phyloP scores from a whole-genome alignment of 1,140 invertebrate species.

The Eriocheir sinensis region DNA sequence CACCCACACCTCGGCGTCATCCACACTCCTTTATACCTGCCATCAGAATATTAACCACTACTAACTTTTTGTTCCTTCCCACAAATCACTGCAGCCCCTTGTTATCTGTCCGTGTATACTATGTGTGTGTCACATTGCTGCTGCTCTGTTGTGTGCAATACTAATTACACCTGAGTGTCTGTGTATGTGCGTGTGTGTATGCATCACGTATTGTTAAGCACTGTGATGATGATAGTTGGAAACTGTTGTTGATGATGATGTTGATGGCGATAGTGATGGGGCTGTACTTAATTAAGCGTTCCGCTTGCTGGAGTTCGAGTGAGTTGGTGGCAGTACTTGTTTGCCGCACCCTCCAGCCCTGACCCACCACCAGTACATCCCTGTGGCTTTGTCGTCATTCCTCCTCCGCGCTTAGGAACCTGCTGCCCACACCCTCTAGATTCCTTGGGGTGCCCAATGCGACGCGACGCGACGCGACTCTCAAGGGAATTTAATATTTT shows the following conservation, averaged over 20 bases:
- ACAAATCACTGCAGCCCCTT: neutral
- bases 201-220: neutral
- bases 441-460: too few species aligned
- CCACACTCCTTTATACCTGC: neutral
- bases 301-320: neutral
- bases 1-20: neutral
- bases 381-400: neutral
- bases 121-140: neutral
- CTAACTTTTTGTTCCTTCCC: neutral
- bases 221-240: neutral
- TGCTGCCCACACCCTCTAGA: neutral
- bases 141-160: neutral
- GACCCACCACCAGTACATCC: neutral
- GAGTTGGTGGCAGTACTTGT: neutral
- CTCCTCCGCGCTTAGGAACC: neutral
- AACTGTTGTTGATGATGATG: neutral
- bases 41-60: neutral
- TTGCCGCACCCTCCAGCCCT: neutral
- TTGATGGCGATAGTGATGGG: too few species aligned
- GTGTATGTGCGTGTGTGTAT: neutral
- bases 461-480: neutral
- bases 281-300: neutral
- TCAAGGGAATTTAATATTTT: neutral
- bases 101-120: neutral
- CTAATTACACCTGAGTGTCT: neutral